phyloP scores from a whole-genome alignment of 2,113 vertebrate genomes.

The Octodon degus region DNA sequence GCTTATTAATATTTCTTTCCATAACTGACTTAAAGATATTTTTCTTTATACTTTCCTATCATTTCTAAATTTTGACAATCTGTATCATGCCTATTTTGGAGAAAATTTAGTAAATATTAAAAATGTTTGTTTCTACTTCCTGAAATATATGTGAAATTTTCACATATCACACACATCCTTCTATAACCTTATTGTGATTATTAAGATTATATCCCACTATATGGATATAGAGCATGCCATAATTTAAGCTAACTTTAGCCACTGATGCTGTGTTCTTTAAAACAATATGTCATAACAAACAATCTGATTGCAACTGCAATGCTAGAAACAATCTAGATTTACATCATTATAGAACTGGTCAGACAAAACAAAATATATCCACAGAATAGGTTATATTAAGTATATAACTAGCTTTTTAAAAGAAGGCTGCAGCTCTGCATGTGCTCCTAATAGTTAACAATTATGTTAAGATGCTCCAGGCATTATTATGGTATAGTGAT shows the following conservation, averaged over 20 bases:
- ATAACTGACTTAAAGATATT: too few relatives aligned
- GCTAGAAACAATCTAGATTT: not conserved
- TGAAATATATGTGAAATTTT: not conserved
- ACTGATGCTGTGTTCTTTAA: not conserved
- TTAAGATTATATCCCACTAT: not conserved
- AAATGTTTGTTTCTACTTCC: constrained; percentile 17
- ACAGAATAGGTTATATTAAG: not conserved
- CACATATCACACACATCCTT: not conserved
- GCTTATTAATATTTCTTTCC: too few relatives aligned
- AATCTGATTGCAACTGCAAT: not conserved
- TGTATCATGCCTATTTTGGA: not conserved
- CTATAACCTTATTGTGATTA: not conserved
- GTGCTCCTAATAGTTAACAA: not conserved
- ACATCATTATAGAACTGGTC: not conserved
- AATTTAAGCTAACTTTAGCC: not conserved
- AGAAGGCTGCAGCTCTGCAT: not conserved
- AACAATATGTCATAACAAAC: not conserved
- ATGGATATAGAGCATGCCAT: not conserved
- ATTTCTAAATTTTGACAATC: constrained; percentile 5
- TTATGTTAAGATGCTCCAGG: not conserved
- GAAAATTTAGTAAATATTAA: not conserved
- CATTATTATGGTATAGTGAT: not conserved
- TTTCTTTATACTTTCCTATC: not conserved
- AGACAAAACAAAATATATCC: not conserved
- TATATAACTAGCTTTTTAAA: not conserved